phyloP scores from a whole-genome alignment of 2,888 invertebrate genomes.

The Adineta ricciae region DNA sequence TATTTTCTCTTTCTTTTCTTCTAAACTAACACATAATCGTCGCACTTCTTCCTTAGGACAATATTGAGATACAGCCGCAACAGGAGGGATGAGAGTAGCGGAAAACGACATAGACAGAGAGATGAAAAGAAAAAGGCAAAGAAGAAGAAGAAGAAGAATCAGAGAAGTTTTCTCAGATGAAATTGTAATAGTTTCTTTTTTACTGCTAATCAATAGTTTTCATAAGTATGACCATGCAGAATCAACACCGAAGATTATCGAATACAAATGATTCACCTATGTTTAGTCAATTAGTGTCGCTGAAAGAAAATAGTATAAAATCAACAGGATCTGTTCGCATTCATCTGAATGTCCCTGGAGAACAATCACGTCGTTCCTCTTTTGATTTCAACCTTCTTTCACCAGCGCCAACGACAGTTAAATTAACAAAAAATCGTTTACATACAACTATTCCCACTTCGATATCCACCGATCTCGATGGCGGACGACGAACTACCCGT shows the following conservation, averaged over 20 bases:
- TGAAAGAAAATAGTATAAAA: background rate
- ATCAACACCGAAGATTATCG: background rate
- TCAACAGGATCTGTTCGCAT: background rate
- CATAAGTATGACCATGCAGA: background rate
- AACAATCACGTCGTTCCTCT: background rate
- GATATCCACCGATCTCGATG: background rate
- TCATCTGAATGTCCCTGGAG: background rate
- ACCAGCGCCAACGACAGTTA: background rate
- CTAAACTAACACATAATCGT: background rate
- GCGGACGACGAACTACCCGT: background rate
- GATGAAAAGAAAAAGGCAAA: background rate
- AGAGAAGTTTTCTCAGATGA: background rate
- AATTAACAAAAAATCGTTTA: background rate
- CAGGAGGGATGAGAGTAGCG: background rate
- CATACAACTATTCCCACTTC: background rate
- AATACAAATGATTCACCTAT: background rate
- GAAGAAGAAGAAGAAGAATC: background rate
- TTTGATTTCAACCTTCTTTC: background rate
- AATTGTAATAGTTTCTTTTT: background rate
- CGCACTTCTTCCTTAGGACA: background rate
- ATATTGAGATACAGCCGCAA: background rate
- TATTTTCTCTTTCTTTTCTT: background rate
- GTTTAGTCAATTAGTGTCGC: background rate
- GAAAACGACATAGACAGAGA: background rate
- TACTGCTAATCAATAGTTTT: background rate